These are phyloP conservation scores for Drosophila burlai DNA, from an alignment of 1,140 invertebrate genomes.

Conservation along the genomic window DNA sequence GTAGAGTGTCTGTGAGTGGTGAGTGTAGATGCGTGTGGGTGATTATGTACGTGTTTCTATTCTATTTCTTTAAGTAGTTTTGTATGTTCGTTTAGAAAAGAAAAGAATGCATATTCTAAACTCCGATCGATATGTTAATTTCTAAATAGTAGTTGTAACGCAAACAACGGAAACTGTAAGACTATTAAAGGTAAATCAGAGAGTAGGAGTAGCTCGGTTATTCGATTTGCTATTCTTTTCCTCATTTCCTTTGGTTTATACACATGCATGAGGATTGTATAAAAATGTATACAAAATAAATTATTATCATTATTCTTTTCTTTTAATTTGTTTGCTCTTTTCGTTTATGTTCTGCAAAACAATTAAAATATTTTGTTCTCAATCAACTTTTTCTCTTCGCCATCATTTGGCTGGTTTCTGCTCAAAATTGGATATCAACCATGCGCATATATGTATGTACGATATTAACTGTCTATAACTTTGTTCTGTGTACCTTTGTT, in stretches of 20 bases:
- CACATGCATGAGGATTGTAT: slow-evolving; percentile 69
- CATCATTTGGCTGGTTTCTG: slow-evolving; percentile 47
- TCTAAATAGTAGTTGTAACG: slow-evolving; percentile 36
- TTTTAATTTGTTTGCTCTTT: slow-evolving; percentile 21
- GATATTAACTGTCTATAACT: slow-evolving; percentile 58
- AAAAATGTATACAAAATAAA: slow-evolving; percentile 81
- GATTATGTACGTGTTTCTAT: slow-evolving; percentile 32
- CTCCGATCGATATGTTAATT: slow-evolving; percentile 69
- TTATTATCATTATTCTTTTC: slow-evolving; percentile 48
- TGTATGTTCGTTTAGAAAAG: slow-evolving; percentile 47
- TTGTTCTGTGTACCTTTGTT: slow-evolving; percentile 40
- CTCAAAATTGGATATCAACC: slow-evolving; percentile 55
- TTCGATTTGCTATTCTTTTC: slow-evolving; percentile 16
- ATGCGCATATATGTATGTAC: slow-evolving; percentile 9
- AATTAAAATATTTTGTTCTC: slow-evolving; percentile 40
- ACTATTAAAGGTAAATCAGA: slow-evolving; percentile 22
- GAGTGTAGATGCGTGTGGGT: slow-evolving; percentile 32
- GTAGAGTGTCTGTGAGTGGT: slow-evolving; percentile 21
- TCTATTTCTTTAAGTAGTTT: slow-evolving; percentile 51
- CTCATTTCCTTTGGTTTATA: slow-evolving; percentile 8
- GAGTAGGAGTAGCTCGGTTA: slow-evolving; percentile 25
- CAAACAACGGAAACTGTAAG: slow-evolving; percentile 36
- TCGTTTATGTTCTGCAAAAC: slow-evolving; percentile 46
- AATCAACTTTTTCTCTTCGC: slow-evolving; percentile 14
- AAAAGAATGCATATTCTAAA: slow-evolving; percentile 42